Conservation (phyloP, 1,140 invertebrate genomes). For the Dryas iulia region DNA sequence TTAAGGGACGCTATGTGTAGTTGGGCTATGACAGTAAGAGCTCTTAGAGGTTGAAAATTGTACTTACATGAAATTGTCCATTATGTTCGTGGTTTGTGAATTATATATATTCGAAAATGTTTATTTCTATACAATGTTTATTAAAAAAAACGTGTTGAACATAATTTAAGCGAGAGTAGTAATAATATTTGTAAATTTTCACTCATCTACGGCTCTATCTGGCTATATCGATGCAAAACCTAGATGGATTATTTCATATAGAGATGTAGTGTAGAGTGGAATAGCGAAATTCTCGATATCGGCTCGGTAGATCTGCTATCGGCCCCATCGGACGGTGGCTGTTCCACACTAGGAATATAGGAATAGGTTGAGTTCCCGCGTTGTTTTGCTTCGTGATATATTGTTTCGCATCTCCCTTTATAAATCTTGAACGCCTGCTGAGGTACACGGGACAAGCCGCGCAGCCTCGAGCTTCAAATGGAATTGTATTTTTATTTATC, state of each 20-base stretch:
- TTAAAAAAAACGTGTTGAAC: background rate
- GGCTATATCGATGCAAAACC: background rate
- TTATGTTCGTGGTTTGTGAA: background rate
- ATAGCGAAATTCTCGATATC: constrained; percentile 55
- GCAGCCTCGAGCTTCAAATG: constrained; percentile 72
- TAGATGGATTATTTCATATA: constrained; percentile 34
- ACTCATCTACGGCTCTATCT: background rate
- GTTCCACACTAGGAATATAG: constrained; percentile 55
- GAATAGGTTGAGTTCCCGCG: constrained; percentile 74
- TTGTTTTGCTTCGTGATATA: constrained; percentile 75
- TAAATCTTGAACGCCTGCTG: constrained; percentile 79
- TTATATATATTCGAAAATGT: no score
- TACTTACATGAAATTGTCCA: background rate
- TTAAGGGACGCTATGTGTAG: constrained; percentile 8
- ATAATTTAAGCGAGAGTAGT: no score
- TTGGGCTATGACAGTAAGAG: background rate
- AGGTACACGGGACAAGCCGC: constrained; percentile 73
- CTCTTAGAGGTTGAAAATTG: background rate
- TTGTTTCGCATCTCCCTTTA: constrained; percentile 74
- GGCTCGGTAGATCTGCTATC: constrained; percentile 65
- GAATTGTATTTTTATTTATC: constrained; percentile 81
- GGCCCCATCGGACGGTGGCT: constrained; percentile 68
- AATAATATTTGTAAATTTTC: background rate
- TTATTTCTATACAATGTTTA: background rate
- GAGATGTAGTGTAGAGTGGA: constrained; percentile 32